These are phyloP conservation scores for Sympetrum striolatum DNA, from an alignment of 2,888 invertebrate species.

Conservation along the genomic window DNA sequence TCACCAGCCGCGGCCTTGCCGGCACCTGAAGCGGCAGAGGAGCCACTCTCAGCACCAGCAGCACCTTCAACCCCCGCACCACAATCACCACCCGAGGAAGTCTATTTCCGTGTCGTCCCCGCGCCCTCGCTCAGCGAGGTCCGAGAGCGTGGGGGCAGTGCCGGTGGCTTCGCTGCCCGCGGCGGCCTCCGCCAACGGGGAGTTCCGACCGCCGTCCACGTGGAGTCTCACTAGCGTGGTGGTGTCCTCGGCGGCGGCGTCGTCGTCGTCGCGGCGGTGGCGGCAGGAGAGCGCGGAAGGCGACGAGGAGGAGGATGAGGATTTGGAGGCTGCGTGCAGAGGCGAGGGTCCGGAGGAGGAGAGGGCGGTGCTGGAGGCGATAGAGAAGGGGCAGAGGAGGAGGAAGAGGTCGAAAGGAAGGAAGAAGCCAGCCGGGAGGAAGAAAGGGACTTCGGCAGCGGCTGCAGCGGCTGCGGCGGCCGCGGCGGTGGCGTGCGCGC, in stretches of 20 bases:
- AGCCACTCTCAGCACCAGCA: slow-evolving; percentile 44
- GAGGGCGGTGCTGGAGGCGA: slow-evolving; percentile 54
- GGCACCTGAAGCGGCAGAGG: slow-evolving; percentile 4
- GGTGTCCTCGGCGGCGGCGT: slow-evolving; percentile 42
- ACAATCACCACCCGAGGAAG: slow-evolving; percentile 22
- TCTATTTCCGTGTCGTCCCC: slow-evolving; percentile 7
- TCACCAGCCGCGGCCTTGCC: slow-evolving; percentile 18
- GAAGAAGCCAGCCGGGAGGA: slow-evolving; percentile 46
- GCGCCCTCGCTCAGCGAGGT: background rate
- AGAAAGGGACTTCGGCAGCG: slow-evolving; percentile 50
- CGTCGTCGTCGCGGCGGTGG: slow-evolving; percentile 21
- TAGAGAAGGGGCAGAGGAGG: slow-evolving; percentile 48
- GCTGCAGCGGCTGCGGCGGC: slow-evolving; percentile 51
- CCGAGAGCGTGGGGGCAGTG: slow-evolving; percentile 24
- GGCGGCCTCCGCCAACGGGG: background rate
- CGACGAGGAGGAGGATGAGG: slow-evolving; percentile 63
- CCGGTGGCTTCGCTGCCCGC: background rate
- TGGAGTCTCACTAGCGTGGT: slow-evolving; percentile 30
- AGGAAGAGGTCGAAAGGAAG: slow-evolving; percentile 28
- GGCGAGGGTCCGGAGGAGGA: slow-evolving; percentile 57
- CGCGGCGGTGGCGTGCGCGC: slow-evolving; percentile 60
- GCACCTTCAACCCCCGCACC: background rate
- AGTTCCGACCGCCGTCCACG: slow-evolving; percentile 15
- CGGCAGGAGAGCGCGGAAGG: slow-evolving; percentile 57
- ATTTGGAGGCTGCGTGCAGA: slow-evolving; percentile 47